These are phyloP conservation scores for Pheucticus melanocephalus DNA, from an alignment of 2,113 vertebrate species.

Conservation along the genomic window DNA sequence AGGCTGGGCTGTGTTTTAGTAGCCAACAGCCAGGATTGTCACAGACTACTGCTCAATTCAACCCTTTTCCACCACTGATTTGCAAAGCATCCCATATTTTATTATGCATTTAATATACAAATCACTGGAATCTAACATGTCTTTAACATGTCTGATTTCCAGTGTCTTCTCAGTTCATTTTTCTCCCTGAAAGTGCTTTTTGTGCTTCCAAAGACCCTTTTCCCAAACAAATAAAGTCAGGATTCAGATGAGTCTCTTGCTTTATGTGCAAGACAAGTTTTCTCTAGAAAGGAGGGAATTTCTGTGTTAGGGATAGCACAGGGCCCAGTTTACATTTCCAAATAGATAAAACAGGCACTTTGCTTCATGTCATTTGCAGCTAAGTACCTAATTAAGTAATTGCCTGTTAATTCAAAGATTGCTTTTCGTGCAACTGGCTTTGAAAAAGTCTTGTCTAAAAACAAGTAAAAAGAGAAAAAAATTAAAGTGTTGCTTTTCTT, in stretches of 20 bases:
- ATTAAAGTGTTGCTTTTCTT: background rate
- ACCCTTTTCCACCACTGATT: background rate
- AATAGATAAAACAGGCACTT: background rate
- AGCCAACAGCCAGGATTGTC: background rate
- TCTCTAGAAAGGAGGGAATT: background rate
- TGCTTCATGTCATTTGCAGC: background rate
- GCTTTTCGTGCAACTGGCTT: background rate
- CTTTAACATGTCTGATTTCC: background rate
- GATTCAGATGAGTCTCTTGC: background rate
- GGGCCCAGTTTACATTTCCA: background rate
- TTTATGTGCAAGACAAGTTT: background rate
- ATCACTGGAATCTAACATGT: background rate
- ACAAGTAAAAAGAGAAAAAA: background rate
- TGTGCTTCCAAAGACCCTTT: background rate
- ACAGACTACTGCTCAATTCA: background rate
- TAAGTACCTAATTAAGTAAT: slow-evolving; percentile 43
- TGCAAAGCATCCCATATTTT: background rate
- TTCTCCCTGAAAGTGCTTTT: background rate
- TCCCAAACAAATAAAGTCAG: rapidly evolving
- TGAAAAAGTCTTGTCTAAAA: slow-evolving; percentile 8
- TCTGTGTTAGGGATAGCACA: background rate
- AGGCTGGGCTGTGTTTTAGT: rapidly evolving
- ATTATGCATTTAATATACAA: background rate
- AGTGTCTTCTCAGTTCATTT: background rate
- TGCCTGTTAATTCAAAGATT: slow-evolving; percentile 15